Base-by-base conservation (phyloP, 2,113 vertebrate genomes). In the Benitochromis conjunctus region DNA sequence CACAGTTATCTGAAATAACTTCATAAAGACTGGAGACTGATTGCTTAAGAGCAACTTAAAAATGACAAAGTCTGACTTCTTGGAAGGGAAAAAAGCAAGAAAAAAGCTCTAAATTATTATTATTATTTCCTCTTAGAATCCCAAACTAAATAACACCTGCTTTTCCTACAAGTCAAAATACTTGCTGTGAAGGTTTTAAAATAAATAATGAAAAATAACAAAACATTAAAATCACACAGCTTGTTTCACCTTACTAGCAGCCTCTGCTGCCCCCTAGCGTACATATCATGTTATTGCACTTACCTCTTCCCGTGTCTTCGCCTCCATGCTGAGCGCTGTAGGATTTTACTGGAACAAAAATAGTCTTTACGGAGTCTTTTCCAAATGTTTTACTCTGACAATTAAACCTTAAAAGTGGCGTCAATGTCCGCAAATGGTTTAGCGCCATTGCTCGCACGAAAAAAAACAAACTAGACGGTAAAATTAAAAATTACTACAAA, bases 361-460 rank as follows among this genome's bases (percentile, higher is more conserved):
- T 48, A 5, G 41, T 56, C 5, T 80, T 60, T n/a, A 11, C 4
- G 7, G 41, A 29, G 38, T 2, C 31, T 58, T 26, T 29, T 26
- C 36, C 26, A 38, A 3, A 34, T 7, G n/a, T 69, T 69, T 83
- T 57, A 19, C 71, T 38, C 43, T 12, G 29, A 83, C 1, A 85
- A 1, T 13, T 19, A 4, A 16, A 14, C 1, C 2, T 4, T 8
- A 79, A 26, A 43, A 54, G 1, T 24, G 29, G 6, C 13, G 29
- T 26, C 29, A 82, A 24, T 5, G 14, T 18, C 21, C 38, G 21
- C 4, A 86, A 13, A 79, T 21, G 19, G 84, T 51, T 86, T 1
- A 90, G 84, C 64, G 57, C 54, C 94, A 94, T 94, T 53, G 14
- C 6, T 36, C 19, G 43, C 34, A 8, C 7, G 11, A 71, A 46